These are phyloP conservation scores for Caenorhabditis drosophilae DNA, from an alignment of 2,888 invertebrate species.

Conservation along the genomic window DNA sequence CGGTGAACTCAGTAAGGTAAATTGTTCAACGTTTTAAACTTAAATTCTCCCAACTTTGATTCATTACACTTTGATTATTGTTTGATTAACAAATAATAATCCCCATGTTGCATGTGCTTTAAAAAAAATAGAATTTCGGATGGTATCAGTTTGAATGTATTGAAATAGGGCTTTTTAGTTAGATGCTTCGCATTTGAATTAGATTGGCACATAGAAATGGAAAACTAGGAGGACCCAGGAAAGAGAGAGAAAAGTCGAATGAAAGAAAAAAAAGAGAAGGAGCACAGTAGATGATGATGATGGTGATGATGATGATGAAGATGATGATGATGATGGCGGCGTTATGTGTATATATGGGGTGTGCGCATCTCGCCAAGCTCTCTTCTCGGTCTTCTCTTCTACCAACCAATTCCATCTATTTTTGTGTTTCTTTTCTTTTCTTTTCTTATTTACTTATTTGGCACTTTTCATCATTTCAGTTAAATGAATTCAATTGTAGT, in stretches of 20 bases:
- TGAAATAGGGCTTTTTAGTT: not conserved
- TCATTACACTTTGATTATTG: too few species aligned
- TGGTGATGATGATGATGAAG: too few species aligned
- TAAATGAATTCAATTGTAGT: too few species aligned
- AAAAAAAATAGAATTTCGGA: not conserved
- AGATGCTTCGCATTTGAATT: conserved; percentile 33
- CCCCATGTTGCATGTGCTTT: not conserved
- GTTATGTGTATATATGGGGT: too few species aligned
- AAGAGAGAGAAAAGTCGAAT: conserved; percentile 4
- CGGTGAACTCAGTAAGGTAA: too few species aligned
- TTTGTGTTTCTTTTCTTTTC: conserved; percentile 1
- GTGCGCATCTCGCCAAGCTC: too few species aligned
- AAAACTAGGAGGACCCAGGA: not conserved
- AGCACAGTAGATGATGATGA: not conserved
- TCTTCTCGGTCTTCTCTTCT: too few species aligned
- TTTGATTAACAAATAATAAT: not conserved
- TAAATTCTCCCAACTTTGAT: too few species aligned
- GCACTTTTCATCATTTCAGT: too few species aligned
- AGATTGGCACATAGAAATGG: conserved; percentile 30
- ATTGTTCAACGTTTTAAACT: too few species aligned
- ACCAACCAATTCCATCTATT: conserved; percentile 1
- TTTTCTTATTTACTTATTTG: not conserved
- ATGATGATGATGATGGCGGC: too few species aligned
- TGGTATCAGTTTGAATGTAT: too few species aligned
- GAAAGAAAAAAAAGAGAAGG: not conserved